A percentile compares a stretch with the other conserved stretches of the same genome.
These are phyloP conservation scores for Ormyrus nitidulus DNA, from an alignment of 2,888 invertebrate species.

Conservation along the genomic window DNA sequence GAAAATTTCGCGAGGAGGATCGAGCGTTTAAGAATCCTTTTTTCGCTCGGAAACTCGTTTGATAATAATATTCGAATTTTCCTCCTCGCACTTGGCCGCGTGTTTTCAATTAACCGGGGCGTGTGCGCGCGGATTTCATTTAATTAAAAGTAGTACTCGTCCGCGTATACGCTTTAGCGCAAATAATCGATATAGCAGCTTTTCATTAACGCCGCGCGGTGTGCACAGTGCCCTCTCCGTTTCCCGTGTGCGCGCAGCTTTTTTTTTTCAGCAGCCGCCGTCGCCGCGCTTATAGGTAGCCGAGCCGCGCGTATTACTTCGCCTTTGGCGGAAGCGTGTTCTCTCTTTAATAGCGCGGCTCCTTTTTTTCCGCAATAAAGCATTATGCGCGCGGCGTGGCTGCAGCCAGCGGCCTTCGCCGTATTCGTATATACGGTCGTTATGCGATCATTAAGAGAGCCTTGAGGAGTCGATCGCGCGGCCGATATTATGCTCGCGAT, in stretches of 20 bases:
- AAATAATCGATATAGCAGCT: constrained; percentile 35
- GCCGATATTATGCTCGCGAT: constrained; percentile 26
- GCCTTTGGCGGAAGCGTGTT: constrained; percentile 46
- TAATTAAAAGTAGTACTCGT: constrained; percentile 22
- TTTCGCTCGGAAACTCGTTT: neutral
- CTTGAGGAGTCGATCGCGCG: constrained; percentile 44
- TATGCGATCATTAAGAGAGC: constrained; percentile 52
- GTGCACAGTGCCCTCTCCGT: neutral
- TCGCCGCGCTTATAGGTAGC: neutral
- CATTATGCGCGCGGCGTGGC: constrained; percentile 12
- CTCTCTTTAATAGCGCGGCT: constrained; percentile 30
- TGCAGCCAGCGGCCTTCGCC: constrained; percentile 28
- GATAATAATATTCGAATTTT: neutral
- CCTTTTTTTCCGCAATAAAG: constrained; percentile 36
- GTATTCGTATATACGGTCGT: constrained; percentile 42
- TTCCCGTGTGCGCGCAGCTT: neutral
- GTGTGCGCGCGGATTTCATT: constrained; percentile 8
- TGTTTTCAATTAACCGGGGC: neutral
- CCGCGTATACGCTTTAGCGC: neutral
- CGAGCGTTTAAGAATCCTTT: neutral
- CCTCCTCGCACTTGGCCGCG: neutral
- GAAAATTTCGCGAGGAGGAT: neutral
- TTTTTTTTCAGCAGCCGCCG: neutral
- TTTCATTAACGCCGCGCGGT: constrained; percentile 21
- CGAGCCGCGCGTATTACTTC: neutral